phyloP scores from a whole-genome alignment of 2,888 invertebrate genomes.

The Zeuzera pyrina region DNA sequence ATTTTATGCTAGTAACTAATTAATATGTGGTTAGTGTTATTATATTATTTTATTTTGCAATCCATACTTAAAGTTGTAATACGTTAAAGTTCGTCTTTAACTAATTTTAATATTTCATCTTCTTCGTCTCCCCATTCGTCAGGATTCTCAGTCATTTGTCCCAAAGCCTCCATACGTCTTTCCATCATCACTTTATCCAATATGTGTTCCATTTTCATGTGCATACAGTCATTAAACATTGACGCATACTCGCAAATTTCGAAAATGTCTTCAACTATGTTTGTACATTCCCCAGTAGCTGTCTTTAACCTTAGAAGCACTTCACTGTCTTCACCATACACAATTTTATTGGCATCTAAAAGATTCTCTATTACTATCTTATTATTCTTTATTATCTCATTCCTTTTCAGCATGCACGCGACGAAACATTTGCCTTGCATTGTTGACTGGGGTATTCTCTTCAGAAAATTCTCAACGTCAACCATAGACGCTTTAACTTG shows the following conservation, averaged over 20 bases:
- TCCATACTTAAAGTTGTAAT: too few relatives aligned
- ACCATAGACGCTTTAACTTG: slow-evolving; percentile 50
- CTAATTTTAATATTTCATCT: slow-evolving; percentile 47
- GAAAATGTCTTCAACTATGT: slow-evolving; percentile 41
- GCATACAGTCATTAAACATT: slow-evolving; percentile 64
- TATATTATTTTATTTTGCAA: too few relatives aligned
- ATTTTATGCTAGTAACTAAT: too few relatives aligned
- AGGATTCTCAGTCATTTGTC: slow-evolving; percentile 43
- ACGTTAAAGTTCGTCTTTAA: slow-evolving; percentile 55
- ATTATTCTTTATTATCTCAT: slow-evolving; percentile 46
- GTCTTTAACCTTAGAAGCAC: slow-evolving; percentile 38
- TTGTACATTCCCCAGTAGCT: slow-evolving; percentile 42
- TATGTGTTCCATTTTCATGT: slow-evolving; percentile 62
- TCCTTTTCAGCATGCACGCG: slow-evolving; percentile 55
- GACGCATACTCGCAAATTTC: slow-evolving; percentile 62
- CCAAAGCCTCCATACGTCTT: slow-evolving; percentile 53
- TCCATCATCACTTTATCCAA: slow-evolving; percentile 57
- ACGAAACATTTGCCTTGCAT: slow-evolving; percentile 60
- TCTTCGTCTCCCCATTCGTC: slow-evolving; percentile 55
- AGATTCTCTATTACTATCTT: slow-evolving; percentile 39
- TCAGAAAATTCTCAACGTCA: slow-evolving; percentile 53
- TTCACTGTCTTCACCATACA: slow-evolving; percentile 55
- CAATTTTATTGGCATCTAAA: slow-evolving; percentile 41
- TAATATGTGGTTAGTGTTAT: too few relatives aligned
- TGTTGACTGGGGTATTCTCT: slow-evolving; percentile 46